Evolutionary conservation across 1,140 invertebrate genomes (phyloP).

Genomic region (Psix sp.): DNA sequence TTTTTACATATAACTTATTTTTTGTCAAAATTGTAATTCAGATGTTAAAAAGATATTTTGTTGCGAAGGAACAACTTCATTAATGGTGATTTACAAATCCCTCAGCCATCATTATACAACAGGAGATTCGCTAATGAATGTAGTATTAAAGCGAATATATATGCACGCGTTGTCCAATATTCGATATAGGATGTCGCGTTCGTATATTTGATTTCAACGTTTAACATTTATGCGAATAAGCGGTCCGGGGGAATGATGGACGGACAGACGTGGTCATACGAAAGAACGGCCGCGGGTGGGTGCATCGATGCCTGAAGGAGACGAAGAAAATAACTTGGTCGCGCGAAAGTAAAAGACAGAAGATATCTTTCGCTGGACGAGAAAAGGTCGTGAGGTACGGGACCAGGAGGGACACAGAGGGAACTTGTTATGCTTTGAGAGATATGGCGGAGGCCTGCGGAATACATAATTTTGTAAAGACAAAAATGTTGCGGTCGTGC

Average conservation of each 20-base stretch:
- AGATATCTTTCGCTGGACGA: constrained; percentile 57
- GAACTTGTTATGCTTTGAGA: constrained; percentile 78
- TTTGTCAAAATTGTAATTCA: constrained; percentile 52
- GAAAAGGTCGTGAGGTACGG: constrained; percentile 52
- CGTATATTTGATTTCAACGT: constrained; percentile 57
- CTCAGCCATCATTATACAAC: constrained; percentile 50
- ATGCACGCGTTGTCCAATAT: constrained; percentile 54
- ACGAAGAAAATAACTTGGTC: constrained; percentile 21
- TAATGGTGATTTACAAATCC: constrained; percentile 59
- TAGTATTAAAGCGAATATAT: constrained; percentile 56
- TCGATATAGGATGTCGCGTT: constrained; percentile 56
- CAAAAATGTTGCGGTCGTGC: constrained; percentile 77
- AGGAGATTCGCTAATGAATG: constrained; percentile 57
- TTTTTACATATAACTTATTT: constrained; percentile 49
- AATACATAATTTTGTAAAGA: constrained; percentile 79
- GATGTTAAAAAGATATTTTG: constrained; percentile 51
- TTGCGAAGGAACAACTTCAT: constrained; percentile 56
- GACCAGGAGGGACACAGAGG: constrained; percentile 66
- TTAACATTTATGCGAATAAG: constrained; percentile 56
- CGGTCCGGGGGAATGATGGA: constrained; percentile 61
- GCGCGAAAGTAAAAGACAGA: constrained; percentile 38
- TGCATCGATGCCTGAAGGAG: constrained; percentile 42
- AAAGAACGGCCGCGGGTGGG: constrained; percentile 43
- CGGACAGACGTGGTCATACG: constrained; percentile 64
- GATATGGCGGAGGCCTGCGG: constrained; percentile 76